phyloP scores from a whole-genome alignment of 2,797 vertebrate species.

The Luscinia luscinia region DNA sequence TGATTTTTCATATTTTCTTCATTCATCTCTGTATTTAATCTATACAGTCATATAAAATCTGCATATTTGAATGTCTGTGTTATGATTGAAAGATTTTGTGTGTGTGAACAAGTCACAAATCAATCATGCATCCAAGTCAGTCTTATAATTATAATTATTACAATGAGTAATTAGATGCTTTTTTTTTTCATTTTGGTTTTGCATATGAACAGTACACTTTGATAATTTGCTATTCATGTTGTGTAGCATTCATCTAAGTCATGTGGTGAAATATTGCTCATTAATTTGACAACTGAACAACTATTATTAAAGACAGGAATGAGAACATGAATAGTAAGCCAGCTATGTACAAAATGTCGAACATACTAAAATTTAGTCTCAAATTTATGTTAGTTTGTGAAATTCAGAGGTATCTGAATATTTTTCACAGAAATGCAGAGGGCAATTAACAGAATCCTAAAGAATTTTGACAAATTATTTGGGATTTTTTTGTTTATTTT shows the following conservation, averaged over 20 bases:
- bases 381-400: background rate
- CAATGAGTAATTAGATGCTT: slow-evolving; percentile 11
- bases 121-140: background rate
- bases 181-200: background rate
- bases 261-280: slow-evolving; percentile 12
- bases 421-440: background rate
- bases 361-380: background rate
- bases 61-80: background rate
- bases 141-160: slow-evolving; percentile 35
- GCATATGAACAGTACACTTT: background rate
- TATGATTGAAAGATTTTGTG: background rate
- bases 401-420: background rate
- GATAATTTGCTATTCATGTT: background rate
- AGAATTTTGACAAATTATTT: background rate
- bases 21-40: background rate
- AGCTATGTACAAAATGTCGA: background rate
- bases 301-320: background rate
- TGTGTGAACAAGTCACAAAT: slow-evolving; percentile 1
- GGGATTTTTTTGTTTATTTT: fast-evolving
- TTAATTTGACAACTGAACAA: slow-evolving; percentile 20
- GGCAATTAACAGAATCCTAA: background rate
- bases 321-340: background rate
- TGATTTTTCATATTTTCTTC: background rate
- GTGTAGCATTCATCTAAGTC: background rate
- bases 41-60: background rate